Conservation (phyloP, 2,888 invertebrate species). For the Mesoligia furuncula region DNA sequence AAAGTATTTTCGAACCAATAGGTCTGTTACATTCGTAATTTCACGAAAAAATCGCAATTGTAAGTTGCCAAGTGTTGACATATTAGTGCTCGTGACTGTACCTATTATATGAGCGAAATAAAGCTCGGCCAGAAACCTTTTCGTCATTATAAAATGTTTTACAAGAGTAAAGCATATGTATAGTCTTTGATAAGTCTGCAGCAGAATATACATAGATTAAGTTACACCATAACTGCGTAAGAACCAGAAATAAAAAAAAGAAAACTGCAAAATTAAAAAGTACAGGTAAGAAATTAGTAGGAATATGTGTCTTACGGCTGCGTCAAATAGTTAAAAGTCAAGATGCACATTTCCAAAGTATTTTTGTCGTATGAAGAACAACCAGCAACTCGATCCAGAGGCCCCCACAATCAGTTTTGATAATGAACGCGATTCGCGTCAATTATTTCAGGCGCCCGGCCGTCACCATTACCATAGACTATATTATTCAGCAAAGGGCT, state of each 20-base stretch:
- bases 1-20: too few relatives aligned
- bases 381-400: background rate
- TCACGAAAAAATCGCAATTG: too few relatives aligned
- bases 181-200: background rate
- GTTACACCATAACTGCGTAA: background rate
- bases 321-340: background rate
- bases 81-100: too few relatives aligned
- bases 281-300: background rate
- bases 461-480: slow-evolving; percentile 36
- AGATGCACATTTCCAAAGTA: background rate
- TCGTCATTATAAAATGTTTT: background rate
- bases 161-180: background rate
- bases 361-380: background rate
- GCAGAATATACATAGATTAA: background rate
- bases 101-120: background rate
- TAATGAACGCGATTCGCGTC: slow-evolving; percentile 30
- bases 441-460: slow-evolving; percentile 21
- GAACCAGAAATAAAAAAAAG: background rate
- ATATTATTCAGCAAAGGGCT: slow-evolving; percentile 30
- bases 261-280: background rate
- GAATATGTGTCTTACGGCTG: background rate
- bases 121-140: background rate
- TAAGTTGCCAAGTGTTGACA: too few relatives aligned
- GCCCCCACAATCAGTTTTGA: slow-evolving; percentile 14
- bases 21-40: too few relatives aligned